phyloP scores from a whole-genome alignment of 2,797 vertebrate genomes.

The Onychomys leucogaster region DNA sequence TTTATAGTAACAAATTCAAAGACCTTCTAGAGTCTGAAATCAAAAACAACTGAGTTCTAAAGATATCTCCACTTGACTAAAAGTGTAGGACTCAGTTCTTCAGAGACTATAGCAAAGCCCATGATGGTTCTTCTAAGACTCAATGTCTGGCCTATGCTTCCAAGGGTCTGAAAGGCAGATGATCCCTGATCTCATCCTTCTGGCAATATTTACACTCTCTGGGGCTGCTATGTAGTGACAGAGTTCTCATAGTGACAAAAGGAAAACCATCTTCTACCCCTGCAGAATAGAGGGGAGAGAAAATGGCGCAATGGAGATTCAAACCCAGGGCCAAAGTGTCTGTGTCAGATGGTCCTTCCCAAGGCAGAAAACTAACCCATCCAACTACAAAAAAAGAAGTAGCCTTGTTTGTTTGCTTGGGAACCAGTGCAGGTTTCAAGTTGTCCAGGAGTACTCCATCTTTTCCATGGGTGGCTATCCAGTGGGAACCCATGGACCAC shows the following conservation, averaged over 20 bases:
- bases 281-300: background rate
- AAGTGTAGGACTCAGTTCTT: background rate
- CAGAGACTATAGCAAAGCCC: background rate
- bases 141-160: background rate
- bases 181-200: background rate
- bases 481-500: background rate
- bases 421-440: background rate
- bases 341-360: rapidly evolving
- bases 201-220: background rate
- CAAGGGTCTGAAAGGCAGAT: background rate
- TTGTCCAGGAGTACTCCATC: background rate
- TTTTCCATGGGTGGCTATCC: background rate
- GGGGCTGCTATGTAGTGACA: background rate
- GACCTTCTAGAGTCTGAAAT: background rate
- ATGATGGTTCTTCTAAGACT: background rate
- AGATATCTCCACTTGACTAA: background rate
- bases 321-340: background rate
- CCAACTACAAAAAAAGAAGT: background rate
- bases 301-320: background rate
- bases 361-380: background rate
- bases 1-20: conserved; percentile 51
- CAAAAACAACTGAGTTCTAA: background rate
- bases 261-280: background rate
- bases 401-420: background rate
- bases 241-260: background rate